Evolutionary conservation across 2,113 vertebrate genomes (phyloP).

Genomic region (Halichoeres trimaculatus): DNA sequence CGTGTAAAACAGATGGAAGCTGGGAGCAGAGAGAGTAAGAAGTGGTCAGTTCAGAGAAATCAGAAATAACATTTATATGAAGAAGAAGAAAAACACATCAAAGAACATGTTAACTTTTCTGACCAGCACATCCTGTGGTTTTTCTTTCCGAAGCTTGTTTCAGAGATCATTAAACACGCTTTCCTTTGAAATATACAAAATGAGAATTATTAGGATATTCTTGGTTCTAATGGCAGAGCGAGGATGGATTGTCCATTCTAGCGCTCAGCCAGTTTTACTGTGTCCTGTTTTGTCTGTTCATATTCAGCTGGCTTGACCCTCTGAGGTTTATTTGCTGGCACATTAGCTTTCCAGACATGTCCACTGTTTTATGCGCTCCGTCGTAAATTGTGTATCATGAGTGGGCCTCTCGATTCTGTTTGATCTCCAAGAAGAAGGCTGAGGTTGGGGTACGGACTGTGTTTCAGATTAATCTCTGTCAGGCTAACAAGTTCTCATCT

Average conservation of each 20-base stretch:
- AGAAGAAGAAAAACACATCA: slow-evolving; percentile 51
- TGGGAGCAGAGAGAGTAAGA: slow-evolving; percentile 25
- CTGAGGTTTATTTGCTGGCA: slow-evolving; percentile 28
- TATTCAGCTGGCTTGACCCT: slow-evolving; percentile 35
- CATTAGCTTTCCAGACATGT: slow-evolving; percentile 60
- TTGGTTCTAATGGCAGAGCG: slow-evolving; percentile 48
- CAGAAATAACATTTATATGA: slow-evolving; percentile 36
- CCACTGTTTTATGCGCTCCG: slow-evolving; percentile 23
- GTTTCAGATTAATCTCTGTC: slow-evolving; percentile 50
- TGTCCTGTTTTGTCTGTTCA: slow-evolving; percentile 59
- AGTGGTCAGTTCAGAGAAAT: slow-evolving; percentile 50
- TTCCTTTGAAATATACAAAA: slow-evolving; percentile 67
- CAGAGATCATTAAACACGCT: slow-evolving; percentile 62
- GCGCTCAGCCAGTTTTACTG: slow-evolving; percentile 61
- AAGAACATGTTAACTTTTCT: slow-evolving; percentile 49
- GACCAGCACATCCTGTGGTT: slow-evolving; percentile 47
- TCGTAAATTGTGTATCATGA: slow-evolving; percentile 59
- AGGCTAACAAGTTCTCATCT: slow-evolving; percentile 55
- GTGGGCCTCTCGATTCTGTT: slow-evolving; percentile 48
- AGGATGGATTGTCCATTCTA: slow-evolving; percentile 56
- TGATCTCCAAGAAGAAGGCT: slow-evolving; percentile 28
- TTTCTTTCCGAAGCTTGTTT: slow-evolving; percentile 62
- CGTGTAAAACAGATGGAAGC: slow-evolving; percentile 45
- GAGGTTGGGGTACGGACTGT: slow-evolving; percentile 36
- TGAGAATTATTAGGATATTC: slow-evolving; percentile 61